These are phyloP conservation scores for Sylvia borin DNA, from an alignment of 2,797 vertebrate species.

Conservation along the genomic window DNA sequence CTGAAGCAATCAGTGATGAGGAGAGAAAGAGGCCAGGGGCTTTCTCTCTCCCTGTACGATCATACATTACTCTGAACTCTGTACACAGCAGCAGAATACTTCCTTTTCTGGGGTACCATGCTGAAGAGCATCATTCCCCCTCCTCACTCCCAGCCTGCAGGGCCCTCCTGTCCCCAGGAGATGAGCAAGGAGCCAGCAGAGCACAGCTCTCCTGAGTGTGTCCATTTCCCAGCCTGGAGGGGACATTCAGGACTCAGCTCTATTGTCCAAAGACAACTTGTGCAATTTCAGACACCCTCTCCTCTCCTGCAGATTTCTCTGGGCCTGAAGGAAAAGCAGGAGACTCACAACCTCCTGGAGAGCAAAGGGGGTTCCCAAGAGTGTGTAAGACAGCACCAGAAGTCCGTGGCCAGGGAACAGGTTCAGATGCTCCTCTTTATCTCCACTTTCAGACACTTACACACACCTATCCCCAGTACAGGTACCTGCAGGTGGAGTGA, in stretches of 20 bases:
- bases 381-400: neutral
- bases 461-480: fast-evolving
- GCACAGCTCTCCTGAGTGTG: fast-evolving
- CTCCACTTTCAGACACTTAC: neutral
- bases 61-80: neutral
- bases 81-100: neutral
- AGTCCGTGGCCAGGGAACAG: neutral
- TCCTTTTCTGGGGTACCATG: neutral
- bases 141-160: fast-evolving
- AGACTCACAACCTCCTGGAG: neutral
- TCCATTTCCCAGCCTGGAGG: neutral
- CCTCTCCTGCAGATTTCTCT: neutral
- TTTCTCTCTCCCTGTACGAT: neutral
- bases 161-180: neutral
- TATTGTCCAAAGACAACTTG: neutral
- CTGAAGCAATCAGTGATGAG: neutral
- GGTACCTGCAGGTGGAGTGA: neutral
- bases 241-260: fast-evolving
- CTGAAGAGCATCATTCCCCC: neutral
- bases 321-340: neutral
- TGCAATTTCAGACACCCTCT: neutral
- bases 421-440: neutral
- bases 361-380: neutral
- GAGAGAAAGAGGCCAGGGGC: neutral
- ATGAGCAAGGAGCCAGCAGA: neutral